Conservation (phyloP, 2,888 invertebrate species). For the Eustalomyia histrio region DNA sequence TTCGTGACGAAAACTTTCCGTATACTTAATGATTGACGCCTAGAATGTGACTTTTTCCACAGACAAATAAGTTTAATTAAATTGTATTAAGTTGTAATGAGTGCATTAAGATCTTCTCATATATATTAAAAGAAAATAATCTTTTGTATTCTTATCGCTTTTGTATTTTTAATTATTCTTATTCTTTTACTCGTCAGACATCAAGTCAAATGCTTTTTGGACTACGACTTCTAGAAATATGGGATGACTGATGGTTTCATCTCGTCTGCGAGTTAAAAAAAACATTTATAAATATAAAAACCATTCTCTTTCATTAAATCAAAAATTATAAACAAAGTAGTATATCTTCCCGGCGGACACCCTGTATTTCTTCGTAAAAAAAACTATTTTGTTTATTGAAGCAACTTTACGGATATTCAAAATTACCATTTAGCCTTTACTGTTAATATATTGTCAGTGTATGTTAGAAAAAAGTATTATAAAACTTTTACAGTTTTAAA, state of each 20-base stretch:
- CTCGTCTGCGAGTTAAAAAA: conserved; percentile 27
- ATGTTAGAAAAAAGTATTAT: too few species aligned
- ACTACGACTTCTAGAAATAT: conserved; percentile 14
- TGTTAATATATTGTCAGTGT: too few species aligned
- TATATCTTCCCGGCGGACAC: too few species aligned
- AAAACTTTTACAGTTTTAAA: too few species aligned
- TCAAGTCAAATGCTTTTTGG: conserved; percentile 18
- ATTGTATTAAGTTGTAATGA: conserved; percentile 21
- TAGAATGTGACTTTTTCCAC: conserved; percentile 33
- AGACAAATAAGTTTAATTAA: conserved; percentile 41
- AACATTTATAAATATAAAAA: too few species aligned
- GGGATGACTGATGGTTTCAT: conserved; percentile 16
- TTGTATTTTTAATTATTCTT: conserved; percentile 19
- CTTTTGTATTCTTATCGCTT: conserved; percentile 41
- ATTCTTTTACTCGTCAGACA: conserved; percentile 7
- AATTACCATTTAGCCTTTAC: too few species aligned
- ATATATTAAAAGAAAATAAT: neutral
- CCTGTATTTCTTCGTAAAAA: too few species aligned
- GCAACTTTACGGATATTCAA: too few species aligned
- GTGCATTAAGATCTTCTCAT: neutral
- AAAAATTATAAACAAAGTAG: too few species aligned
- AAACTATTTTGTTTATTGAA: too few species aligned
- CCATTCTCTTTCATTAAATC: too few species aligned
- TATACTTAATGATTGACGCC: conserved; percentile 38
- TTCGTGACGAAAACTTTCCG: neutral